Evolutionary conservation across 2,113 vertebrate species (phyloP).

Genomic region (Loxodonta africana): DNA sequence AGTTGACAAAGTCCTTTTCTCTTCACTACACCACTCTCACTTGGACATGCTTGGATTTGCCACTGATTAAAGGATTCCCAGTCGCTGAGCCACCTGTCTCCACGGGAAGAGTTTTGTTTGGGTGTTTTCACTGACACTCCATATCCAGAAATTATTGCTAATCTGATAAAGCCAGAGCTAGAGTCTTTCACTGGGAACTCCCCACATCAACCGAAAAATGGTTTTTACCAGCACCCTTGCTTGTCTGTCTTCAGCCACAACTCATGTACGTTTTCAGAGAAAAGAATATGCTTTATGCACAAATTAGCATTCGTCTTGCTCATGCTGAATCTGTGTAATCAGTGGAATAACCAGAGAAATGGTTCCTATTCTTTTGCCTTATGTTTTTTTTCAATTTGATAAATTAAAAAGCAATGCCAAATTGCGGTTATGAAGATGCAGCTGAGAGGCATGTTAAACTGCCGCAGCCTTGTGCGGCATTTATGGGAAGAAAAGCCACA

Average conservation of each 20-base stretch:
- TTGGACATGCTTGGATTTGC: not conserved
- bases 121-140: conserved; percentile 37
- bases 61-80: not conserved
- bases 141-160: conserved; percentile 22
- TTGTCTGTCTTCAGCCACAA: conserved; percentile 20
- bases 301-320: conserved; percentile 78
- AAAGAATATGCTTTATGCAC: conserved; percentile 48
- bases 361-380: conserved; percentile 72
- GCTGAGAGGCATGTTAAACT: conserved; percentile 54
- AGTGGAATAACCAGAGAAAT: conserved; percentile 64
- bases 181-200: conserved; percentile 56
- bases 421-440: conserved; percentile 42
- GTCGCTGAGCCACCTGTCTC: not conserved
- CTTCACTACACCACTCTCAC: not conserved
- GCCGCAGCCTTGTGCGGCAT: not conserved
- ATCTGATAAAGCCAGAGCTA: conserved; percentile 6
- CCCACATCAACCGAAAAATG: conserved; percentile 14
- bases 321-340: conserved; percentile 68
- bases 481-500: conserved; percentile 58
- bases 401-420: conserved; percentile 60
- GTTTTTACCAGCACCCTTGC: not conserved
- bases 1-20: not conserved
- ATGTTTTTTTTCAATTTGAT: conserved; percentile 74
- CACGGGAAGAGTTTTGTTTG: conserved; percentile 34
- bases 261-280: conserved; percentile 61